Evolutionary conservation across 2,888 invertebrate species (phyloP), one percentile per base, ranked within the genome.

Genomic region (Dicyrtomina minuta): DNA sequence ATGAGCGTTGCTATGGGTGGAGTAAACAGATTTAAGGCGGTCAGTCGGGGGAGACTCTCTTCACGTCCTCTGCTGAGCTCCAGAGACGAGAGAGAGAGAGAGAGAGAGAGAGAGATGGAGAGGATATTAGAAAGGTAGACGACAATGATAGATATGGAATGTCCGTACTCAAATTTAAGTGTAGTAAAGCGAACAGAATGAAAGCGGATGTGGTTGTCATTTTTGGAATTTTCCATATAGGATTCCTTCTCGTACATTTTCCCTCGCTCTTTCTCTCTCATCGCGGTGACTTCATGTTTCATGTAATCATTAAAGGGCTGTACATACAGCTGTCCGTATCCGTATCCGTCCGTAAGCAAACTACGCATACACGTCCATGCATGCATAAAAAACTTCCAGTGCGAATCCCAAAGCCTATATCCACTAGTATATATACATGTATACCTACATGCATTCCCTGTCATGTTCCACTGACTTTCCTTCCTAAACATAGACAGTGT

Each of bases 11-110:
- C 33, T 33, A 33, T 51, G 51, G 51, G 51, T 51, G 51, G 51
- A 51, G 51, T 51, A 22, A 51, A 51, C 51, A 51, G 51, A 22
- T 51, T 51, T 51, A 51, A 51, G 51, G 51, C 51, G 51, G 51
- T 51, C 51, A 51, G 51, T 51, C 51, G 10, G 22, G 8, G 22
- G 8, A 33, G 33, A 33, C 4, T 33, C 33, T 3, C 8, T 33
- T 5, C 33, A 33, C 33, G 8, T 33, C 3, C 33, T 5, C 33
- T 33, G 8, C 8, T 33, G 8, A 5, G 33, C 33, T 33, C 33
- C 33, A 33, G 8, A 33, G 33, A 33, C 33, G 8, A 33, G n/a
- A n/a, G n/a, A n/a, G n/a, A n/a, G n/a, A n/a, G n/a, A n/a, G n/a
- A n/a, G n/a, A n/a, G n/a, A n/a, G n/a, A n/a, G n/a, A n/a, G n/a